These are phyloP conservation scores for Hyperoplus lanceolatus DNA, from an alignment of 2,797 vertebrate species.

Conservation along the genomic window DNA sequence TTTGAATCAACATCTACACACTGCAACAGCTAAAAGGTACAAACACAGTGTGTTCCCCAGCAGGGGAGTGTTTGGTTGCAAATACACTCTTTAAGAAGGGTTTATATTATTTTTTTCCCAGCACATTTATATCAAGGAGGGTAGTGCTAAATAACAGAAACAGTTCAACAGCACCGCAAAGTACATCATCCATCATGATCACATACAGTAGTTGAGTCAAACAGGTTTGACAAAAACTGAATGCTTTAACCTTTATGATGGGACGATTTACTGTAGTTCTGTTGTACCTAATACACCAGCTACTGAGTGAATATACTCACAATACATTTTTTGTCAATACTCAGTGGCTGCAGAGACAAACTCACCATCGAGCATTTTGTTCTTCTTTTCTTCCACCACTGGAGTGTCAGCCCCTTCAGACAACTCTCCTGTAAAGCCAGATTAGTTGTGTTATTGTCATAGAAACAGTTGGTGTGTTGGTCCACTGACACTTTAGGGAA, in stretches of 20 bases:
- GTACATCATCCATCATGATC: neutral
- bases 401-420: constrained; percentile 77
- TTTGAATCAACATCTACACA: neutral
- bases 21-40: neutral
- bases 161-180: neutral
- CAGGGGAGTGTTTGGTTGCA: neutral
- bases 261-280: neutral
- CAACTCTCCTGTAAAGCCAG: constrained; percentile 77
- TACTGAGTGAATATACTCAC: neutral
- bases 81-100: neutral
- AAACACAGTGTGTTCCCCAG: no score
- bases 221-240: neutral
- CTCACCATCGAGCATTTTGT: constrained; percentile 75
- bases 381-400: constrained; percentile 70
- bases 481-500: no score
- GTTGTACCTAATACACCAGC: neutral
- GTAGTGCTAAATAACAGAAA: neutral
- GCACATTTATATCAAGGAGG: no score
- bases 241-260: neutral
- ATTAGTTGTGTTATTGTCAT: neutral
- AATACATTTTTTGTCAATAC: constrained; percentile 6
- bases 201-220: neutral
- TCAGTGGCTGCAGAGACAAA: constrained; percentile 23
- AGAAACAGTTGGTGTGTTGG: neutral
- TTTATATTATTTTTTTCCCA: neutral